Evolutionary conservation across 2,113 vertebrate genomes (phyloP), one percentile per base, ranked within the genome.

Genomic region (Lonchura striata): DNA sequence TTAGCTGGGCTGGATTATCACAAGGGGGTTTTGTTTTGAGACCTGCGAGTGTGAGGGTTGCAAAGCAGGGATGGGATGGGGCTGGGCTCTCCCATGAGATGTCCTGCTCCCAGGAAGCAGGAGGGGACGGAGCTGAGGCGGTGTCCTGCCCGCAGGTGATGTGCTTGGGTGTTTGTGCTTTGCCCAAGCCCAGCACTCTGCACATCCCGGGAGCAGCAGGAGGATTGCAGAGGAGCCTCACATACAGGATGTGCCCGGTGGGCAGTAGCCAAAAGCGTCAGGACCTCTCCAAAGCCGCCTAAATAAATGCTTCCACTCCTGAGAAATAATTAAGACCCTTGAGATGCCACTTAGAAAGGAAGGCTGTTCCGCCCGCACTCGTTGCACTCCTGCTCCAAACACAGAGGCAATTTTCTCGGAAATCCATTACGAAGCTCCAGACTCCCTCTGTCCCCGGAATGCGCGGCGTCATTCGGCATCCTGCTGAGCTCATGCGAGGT

Each of bases 391-490:
- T 17, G 72, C 93, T 93, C 88, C 94, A 68, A 90, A 80, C 75
- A 64, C 64, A 65, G 63, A 74, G 68, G 90, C 75, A 64, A 49
- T 87, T 94, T 97, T 96, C 96, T 92, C 83, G 60, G 96, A 97
- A 97, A 95, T 81, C 94, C 79, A 87, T 95, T 95, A 96, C 3
- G 3, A 50, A 85, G 85, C 69, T 68, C 75, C 79, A 12, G 37
- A 75, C 78, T 82, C 59, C 71, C 79, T 39, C 85, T 56, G 59
- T 78, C 50, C 86, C 88, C 64, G 60, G 75, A 77, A 57, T 41
- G 79, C 8, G 4, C 85, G 9, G 82, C 66, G 21, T 86, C 88
- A 69, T 66, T 70, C 42, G 0, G 54, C 78, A 82, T 96, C 85
- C 79, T 68, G 88, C 70, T 84, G 91, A 94, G 91, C 83, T 92